Conservation (phyloP, 2,888 invertebrate species). For the Sphaeridia pumilis region DNA sequence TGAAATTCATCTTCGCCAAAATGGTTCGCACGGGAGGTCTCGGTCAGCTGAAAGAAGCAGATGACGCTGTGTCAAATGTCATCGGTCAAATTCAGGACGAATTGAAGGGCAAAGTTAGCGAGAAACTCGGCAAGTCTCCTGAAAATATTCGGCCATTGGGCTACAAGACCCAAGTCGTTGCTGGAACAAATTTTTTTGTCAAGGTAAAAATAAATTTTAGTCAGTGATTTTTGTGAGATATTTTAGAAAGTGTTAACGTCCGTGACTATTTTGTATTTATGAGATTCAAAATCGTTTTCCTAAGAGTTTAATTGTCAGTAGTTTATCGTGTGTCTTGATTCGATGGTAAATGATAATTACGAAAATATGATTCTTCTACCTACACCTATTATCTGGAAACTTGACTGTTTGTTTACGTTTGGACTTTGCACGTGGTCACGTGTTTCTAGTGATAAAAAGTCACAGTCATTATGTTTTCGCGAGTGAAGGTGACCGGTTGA, state of each 20-base stretch:
- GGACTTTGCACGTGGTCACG: not conserved
- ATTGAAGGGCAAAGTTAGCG: slow-evolving; percentile 35
- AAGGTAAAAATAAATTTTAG: slow-evolving; percentile 37
- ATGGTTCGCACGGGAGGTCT: slow-evolving; percentile 27
- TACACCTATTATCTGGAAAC: no score
- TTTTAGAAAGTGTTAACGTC: no score
- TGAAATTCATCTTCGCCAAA: not conserved
- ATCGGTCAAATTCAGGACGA: slow-evolving; percentile 33
- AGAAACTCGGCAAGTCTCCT: slow-evolving; percentile 12
- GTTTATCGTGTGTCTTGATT: no score
- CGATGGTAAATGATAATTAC: no score
- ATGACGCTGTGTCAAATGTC: slow-evolving; percentile 23
- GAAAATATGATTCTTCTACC: no score
- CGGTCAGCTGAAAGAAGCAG: slow-evolving; percentile 21
- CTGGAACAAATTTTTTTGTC: slow-evolving; percentile 41
- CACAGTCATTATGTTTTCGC: no score
- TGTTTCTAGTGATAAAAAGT: no score
- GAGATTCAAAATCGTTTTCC: no score
- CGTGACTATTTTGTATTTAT: no score
- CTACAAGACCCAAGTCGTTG: slow-evolving; percentile 40
- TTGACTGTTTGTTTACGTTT: not conserved
- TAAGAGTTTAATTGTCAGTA: no score
- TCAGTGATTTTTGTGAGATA: no score
- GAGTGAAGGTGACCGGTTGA: no score
- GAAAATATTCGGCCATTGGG: slow-evolving; percentile 34